Base-by-base conservation (phyloP, 2,113 vertebrate genomes). In the Plotosus lineatus region DNA sequence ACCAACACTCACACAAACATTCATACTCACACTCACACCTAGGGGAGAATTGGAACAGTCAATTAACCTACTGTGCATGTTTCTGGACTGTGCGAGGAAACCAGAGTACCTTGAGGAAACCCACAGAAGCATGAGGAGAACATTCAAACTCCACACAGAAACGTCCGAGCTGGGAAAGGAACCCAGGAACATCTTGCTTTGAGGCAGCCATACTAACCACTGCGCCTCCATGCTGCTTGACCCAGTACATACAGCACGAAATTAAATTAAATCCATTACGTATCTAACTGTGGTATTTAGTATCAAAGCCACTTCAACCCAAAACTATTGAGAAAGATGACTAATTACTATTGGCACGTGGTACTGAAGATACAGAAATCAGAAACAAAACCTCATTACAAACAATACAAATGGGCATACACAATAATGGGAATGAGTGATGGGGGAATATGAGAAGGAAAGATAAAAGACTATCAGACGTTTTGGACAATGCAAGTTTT, bases 371-470 rank as follows among this genome's bases (percentile, higher is more conserved):
- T 28, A 23, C n/a, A 28, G 23, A 38, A 79, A 79, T 40, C 17
- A 33, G 38, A 23, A 46, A 66, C 1, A 28, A 46, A 77, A 31
- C 7, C 40, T 33, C 15, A 21, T 53, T 31, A 73, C 14, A 51
- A 51, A 40, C n/a, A 12, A 19, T 23, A 38, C 0, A 21, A 31
- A 72, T 31, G 50, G 8, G 1, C 23, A n/a, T 12, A 38, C 31
- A 50, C 50, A 72, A 23, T 46, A 83, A 86, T 83, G 83, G 81
- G 33, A 87, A 31, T 46, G 48, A 17, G n/a, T 26, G 36, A 50
- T 28, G 68, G 17, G 33, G 42, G 6, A 50, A 1, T 9, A 6
- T 33, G 46, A 26, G 17, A 74, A 26, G 44, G 26, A 68, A 60
- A 53, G 63, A 75, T 11, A 36, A 74, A 19, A 69, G 31, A 21